Base-by-base conservation (phyloP, 2,113 vertebrate genomes). In the Ovis canadensis region DNA sequence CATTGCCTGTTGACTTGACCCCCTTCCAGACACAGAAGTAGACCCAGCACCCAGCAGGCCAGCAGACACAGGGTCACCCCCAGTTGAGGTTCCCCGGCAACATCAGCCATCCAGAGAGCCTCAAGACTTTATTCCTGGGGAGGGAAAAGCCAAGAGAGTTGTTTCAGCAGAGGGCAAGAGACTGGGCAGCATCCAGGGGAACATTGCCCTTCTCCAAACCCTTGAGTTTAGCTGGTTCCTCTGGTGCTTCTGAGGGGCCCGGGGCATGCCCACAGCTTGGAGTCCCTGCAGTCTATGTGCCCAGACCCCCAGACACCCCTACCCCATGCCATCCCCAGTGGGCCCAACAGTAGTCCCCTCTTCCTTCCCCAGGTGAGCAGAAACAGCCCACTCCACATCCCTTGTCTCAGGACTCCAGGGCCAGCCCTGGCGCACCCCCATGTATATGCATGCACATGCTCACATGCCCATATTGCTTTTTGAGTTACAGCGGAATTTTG, bases 11-110 rank as follows among this genome's bases (percentile, higher is more conserved):
- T 0, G 99, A 99, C 98, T 99, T 99, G 90, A 99, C 99, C 52
- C 99, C 99, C 97, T 99, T 99, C 99, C 99, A 99, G 98, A 99
- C 99, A 98, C 99, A 99, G 99, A 99, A 99, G 99, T 99, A 99
- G 97, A 99, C 15, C 60, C 60, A 33, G 60, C 31, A 33, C 60
- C 99, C 99, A 99, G 74, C 99, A 99, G 94, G 98, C 99, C 55
- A 99, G 93, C 91, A 99, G 99, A 98, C 99, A 99, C n/a, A 99
- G 98, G 87, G 99, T 99, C 99, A 99, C 99, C 98, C 99, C 98
- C 99, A 99, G 98, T 99, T 99, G 98, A 99, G 99, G 90, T 99
- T 98, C 57, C 99, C 99, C 0, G 99, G 92, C n/a, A 94, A 31
- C 31, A 82, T 94, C n/a, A 97, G 81, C 11, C 95, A 92, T 6